phyloP scores from a whole-genome alignment of 2,888 invertebrate genomes.

The Eumerus sabulonum region DNA sequence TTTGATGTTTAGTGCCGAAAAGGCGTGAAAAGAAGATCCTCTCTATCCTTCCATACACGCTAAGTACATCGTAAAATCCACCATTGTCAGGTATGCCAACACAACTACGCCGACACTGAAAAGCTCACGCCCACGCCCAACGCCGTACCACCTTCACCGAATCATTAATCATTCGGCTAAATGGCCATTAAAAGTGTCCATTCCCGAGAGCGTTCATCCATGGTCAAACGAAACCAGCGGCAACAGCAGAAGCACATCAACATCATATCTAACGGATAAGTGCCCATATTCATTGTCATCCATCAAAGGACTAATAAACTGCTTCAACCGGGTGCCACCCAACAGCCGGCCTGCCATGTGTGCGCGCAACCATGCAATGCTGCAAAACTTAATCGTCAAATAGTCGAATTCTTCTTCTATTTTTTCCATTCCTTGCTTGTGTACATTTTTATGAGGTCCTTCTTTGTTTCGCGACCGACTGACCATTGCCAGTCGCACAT shows the following conservation, averaged over 20 bases:
- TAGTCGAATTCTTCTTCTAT: constrained; percentile 46
- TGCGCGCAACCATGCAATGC: constrained; percentile 61
- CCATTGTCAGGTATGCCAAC: constrained; percentile 56
- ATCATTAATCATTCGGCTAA: constrained; percentile 79
- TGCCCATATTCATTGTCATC: constrained; percentile 68
- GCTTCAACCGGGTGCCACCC: constrained; percentile 35
- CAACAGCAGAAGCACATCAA: constrained; percentile 43
- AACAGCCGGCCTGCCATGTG: background rate
- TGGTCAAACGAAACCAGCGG: constrained; percentile 15
- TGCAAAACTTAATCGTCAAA: constrained; percentile 66
- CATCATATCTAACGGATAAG: constrained; percentile 69
- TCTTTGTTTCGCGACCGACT: constrained; percentile 62
- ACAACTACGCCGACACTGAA: constrained; percentile 62
- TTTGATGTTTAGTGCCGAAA: too few species aligned
- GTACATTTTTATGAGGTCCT: constrained; percentile 25
- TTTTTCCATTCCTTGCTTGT: constrained; percentile 9
- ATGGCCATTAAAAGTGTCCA: constrained; percentile 78
- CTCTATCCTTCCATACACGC: too few species aligned
- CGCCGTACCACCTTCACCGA: background rate
- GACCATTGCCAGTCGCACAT: constrained; percentile 12
- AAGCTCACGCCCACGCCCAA: constrained; percentile 54
- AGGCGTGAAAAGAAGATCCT: too few species aligned
- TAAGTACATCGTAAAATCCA: too few species aligned
- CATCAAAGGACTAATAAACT: constrained; percentile 64
- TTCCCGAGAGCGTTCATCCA: constrained; percentile 70